Evolutionary conservation across 1,140 invertebrate species (phyloP), one percentile per base, ranked within the genome.

Genomic region (Eurosta solidaginis): DNA sequence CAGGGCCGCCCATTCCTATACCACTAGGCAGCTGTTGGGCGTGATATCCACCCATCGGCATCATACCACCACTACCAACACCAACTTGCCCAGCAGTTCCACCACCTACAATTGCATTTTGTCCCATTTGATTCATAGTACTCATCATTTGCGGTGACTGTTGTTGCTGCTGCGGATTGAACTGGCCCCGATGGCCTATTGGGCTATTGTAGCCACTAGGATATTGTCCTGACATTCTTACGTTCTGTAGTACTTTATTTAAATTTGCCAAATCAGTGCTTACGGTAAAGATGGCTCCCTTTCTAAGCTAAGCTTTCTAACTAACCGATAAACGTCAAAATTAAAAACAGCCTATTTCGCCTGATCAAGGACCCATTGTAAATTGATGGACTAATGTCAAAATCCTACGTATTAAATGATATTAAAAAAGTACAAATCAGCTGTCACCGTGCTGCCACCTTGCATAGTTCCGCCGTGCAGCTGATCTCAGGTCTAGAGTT

Each of bases 51-150:
- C 78, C 78, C 81, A 83, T 82, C 17, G 81, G 80, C 84, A 85
- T 83, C 84, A 85, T 85, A 50, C 84, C 78, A 10, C 81, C 81
- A 6, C 81, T 79, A 1, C 84, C 82, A 54, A 81, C 80, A 29
- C 79, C 79, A 33, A 68, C 40, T 40, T 36, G 59, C 40, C 78
- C 81, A 27, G 59, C 79, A 1, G 82, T 80, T 68, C 80, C 83
- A 59, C 81, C 83, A 20, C 80, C 27, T n/a, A 52, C 45, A 20
- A 22, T 27, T 54, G 29, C 45, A n/a, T 25, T 73, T 2, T 36
- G 33, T 6, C 44, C 59, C 29, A 85, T 86, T 79, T 81, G 84
- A 59, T 78, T 75, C 77, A 78, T 78, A 20, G 68, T 63, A 78
- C 75, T 78, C 25, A 78, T 75, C 74, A 79, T 76, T 49, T 79